phyloP scores from a whole-genome alignment of 2,888 invertebrate genomes.

The Ennomos quercinarius region DNA sequence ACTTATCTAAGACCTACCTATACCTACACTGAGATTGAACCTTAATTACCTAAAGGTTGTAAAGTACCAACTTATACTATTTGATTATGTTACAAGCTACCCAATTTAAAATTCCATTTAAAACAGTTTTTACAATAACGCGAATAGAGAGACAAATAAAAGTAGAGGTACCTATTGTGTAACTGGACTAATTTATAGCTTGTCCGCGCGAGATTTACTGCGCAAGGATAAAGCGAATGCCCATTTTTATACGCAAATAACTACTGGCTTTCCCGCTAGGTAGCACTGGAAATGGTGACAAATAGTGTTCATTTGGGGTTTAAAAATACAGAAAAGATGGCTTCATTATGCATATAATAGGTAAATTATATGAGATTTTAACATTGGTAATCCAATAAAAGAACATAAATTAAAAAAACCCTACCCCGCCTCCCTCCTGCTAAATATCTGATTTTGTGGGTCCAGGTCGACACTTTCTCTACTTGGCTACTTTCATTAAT shows the following conservation, averaged over 20 bases:
- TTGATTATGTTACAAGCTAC: no score
- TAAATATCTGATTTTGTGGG: no score
- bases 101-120: background rate
- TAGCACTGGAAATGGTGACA: slow-evolving; percentile 36
- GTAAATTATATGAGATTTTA: slow-evolving; percentile 6
- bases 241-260: slow-evolving; percentile 56
- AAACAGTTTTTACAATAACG: slow-evolving; percentile 23
- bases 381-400: background rate
- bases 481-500: no score
- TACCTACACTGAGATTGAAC: no score
- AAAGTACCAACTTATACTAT: no score
- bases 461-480: no score
- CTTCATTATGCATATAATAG: slow-evolving; percentile 1
- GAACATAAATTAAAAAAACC: no score
- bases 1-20: no score
- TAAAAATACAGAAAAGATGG: slow-evolving; percentile 18
- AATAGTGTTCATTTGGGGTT: slow-evolving; percentile 40
- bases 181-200: slow-evolving; percentile 67
- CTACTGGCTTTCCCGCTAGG: slow-evolving; percentile 40
- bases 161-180: slow-evolving; percentile 27
- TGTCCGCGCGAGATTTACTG: slow-evolving; percentile 62
- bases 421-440: no score
- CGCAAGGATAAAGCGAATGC: slow-evolving; percentile 50
- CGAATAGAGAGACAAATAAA: slow-evolving; percentile 18
- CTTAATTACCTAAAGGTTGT: no score